Evolutionary conservation across 2,797 vertebrate species (phyloP).

Genomic region (Myiothlypis chrysogaster): DNA sequence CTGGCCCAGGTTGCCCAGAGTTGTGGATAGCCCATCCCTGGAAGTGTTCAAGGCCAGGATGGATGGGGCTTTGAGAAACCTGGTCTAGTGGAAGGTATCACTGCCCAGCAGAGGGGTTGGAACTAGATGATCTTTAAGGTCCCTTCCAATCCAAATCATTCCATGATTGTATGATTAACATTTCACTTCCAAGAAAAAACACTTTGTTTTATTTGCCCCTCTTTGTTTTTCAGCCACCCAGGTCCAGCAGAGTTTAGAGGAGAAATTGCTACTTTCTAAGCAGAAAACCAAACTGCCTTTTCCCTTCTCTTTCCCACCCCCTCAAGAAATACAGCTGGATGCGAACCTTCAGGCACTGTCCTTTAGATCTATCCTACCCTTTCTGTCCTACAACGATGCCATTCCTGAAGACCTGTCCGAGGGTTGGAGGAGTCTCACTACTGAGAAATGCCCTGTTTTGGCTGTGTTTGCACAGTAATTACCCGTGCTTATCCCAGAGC

Average conservation of each 20-base stretch:
- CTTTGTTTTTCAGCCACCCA: not conserved
- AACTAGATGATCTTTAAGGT: not conserved
- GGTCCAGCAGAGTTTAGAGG: not conserved
- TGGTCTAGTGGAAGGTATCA: not conserved
- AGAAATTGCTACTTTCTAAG: not conserved
- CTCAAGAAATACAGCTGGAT: not conserved
- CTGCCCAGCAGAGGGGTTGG: not conserved
- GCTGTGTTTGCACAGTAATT: conserved; percentile 19
- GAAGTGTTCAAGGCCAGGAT: not conserved
- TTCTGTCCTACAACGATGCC: not conserved
- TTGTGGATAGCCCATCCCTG: not conserved
- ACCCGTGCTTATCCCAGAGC: conserved; percentile 14
- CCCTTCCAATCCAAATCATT: not conserved
- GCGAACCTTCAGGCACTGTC: not conserved
- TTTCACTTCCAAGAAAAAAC: not conserved
- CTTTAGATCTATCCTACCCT: not conserved
- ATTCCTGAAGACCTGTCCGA: not conserved
- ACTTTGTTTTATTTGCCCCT: not conserved
- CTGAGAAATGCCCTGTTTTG: not conserved
- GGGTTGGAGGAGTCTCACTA: not conserved
- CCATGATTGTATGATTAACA: not conserved
- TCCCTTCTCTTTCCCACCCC: not conserved
- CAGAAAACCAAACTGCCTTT: not conserved
- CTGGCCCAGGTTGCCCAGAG: not conserved
- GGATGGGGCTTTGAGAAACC: not conserved